Base-by-base conservation (phyloP, 2,888 invertebrate species). In the Apocheima hispidaria region DNA sequence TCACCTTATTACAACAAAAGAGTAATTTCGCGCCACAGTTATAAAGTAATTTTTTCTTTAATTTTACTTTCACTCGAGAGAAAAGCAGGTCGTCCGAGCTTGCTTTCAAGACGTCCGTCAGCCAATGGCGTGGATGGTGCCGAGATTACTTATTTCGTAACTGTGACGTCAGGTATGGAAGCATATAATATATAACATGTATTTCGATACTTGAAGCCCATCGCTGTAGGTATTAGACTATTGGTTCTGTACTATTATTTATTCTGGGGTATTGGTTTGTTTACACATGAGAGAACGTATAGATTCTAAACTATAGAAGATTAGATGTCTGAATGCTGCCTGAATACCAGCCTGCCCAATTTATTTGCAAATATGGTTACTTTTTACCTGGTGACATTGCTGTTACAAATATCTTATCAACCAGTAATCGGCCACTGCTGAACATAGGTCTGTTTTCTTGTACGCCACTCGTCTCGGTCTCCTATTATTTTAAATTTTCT, bases 11-110 rank as follows among this genome's bases (percentile, higher is more conserved):
- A 56, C 53, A 53, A 35, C 49, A 49, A 49, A 40, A 41, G 12
- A 48, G 10, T 56, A 30, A 38, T 44, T 56, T 48, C 30, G 43
- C 43, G 48, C 30, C 30, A 40, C 53, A 26, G 41, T 20, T 59
- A 49, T 70, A 58, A 62, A 65, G 69, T 68, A 18, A 28, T 74
- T 65, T 71, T 75, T 77, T 73, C 70, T 70, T 70, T 72, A 74
- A 78, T 79, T 79, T 78, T 64, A 86, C 88, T 88, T 88, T 88
- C 88, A 85, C 88, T 83, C 72, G 65, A 75, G 78, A 81, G 80
- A 83, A 84, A 87, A 84, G 78, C 82, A 75, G 84, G 86, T 84
- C 86, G 80, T 83, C 81, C 72, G 75, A 79, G 73, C 71, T 68
- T 65, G 79, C 84, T 87, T 84, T 87, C 86, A 78, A 84, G 78